Evolutionary conservation across 2,888 invertebrate genomes (phyloP).

Genomic region (Acrocyrtus sp.): DNA sequence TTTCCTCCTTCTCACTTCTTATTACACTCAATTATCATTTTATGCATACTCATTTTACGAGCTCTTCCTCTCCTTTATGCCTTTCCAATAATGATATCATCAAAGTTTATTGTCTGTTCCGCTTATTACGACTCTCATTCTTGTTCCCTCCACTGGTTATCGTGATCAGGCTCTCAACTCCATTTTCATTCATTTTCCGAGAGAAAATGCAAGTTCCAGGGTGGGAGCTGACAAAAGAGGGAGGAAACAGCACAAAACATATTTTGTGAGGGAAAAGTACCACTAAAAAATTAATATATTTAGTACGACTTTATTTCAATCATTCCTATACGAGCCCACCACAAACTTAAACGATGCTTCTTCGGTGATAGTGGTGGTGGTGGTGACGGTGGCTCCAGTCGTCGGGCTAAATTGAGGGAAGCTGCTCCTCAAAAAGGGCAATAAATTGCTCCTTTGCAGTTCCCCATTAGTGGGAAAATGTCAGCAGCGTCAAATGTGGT

Average conservation of each 20-base stretch:
- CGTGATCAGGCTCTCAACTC: background rate
- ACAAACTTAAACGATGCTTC: no score
- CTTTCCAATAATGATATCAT: constrained; percentile 42
- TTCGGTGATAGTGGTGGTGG: background rate
- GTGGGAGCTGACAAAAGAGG: background rate
- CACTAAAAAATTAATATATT: no score
- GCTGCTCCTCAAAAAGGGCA: constrained; percentile 8
- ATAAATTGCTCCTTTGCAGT: constrained; percentile 16
- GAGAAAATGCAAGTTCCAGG: background rate
- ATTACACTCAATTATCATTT: constrained; percentile 39
- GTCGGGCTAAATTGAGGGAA: no score
- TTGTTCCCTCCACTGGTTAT: no score
- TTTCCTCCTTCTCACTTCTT: constrained; percentile 7
- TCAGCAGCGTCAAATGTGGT: constrained; percentile 43
- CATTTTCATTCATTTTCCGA: background rate
- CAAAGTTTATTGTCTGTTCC: constrained; percentile 27
- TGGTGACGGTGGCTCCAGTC: no score
- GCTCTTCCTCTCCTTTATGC: constrained; percentile 32
- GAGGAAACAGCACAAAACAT: background rate
- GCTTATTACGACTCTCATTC: no score
- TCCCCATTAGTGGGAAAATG: constrained; percentile 41
- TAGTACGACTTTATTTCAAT: no score
- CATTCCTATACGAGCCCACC: no score
- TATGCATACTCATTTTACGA: constrained; percentile 39
- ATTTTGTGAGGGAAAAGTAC: background rate